These are phyloP conservation scores for Lichenostomus cassidix DNA, from an alignment of 2,113 vertebrate genomes.

Conservation along the genomic window DNA sequence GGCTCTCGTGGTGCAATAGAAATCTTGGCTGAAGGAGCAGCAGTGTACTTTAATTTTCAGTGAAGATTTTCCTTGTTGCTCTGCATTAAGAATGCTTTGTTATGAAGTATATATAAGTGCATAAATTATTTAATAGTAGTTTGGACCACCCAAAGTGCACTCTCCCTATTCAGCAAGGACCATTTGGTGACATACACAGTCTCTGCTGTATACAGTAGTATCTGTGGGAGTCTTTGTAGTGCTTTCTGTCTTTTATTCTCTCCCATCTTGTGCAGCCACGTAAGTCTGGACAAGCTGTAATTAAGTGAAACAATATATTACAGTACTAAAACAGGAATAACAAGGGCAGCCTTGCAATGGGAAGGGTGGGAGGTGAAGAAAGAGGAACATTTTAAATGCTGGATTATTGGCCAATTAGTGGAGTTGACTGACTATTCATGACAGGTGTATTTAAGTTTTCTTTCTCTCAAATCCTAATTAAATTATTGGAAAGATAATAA, in stretches of 20 bases:
- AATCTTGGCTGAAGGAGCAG: background rate
- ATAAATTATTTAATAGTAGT: background rate
- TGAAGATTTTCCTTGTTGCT: background rate
- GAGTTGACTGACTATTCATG: background rate
- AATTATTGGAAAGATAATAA: background rate
- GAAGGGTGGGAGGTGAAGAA: background rate
- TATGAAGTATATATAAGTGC: background rate
- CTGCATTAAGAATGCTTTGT: background rate
- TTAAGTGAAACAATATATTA: background rate
- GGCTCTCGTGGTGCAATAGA: background rate
- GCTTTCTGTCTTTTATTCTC: background rate
- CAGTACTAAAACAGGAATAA: background rate
- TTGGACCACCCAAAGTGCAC: background rate
- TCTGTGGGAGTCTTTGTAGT: background rate
- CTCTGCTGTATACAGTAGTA: background rate
- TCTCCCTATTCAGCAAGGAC: background rate
- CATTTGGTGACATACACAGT: background rate
- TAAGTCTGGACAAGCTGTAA: background rate
- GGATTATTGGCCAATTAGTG: background rate
- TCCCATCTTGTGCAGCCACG: background rate
- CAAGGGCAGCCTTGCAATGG: background rate
- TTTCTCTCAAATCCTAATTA: background rate
- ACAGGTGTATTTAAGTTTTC: background rate
- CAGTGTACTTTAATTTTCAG: background rate
- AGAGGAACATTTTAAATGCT: background rate